A percentile compares a stretch with the other conserved stretches of the same genome.
Conservation (phyloP, 2,888 invertebrate species). For the Drosophila rubida region DNA sequence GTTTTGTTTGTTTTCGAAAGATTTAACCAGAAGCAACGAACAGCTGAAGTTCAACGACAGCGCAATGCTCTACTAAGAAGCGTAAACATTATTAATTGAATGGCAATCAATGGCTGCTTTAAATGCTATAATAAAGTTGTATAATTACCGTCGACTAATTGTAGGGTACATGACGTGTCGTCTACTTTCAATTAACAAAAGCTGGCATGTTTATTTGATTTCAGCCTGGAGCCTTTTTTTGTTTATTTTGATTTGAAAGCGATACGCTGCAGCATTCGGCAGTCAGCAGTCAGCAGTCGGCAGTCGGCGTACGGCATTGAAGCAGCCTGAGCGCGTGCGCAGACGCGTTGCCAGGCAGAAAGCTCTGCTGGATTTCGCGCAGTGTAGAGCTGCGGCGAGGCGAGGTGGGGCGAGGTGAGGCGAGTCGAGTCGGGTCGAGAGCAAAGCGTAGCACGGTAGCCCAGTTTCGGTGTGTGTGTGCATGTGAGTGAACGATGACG, state of each 20-base stretch:
- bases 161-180: background rate
- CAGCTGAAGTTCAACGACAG: background rate
- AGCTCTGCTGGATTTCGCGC: constrained; percentile 50
- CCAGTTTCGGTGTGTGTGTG: constrained; percentile 46
- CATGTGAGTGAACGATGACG: constrained; percentile 71
- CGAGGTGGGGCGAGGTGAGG: background rate
- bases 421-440: background rate
- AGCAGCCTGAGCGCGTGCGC: constrained; percentile 44
- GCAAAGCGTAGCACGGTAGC: constrained; percentile 83
- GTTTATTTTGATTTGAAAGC: constrained; percentile 47
- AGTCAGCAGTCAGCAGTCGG: constrained; percentile 11
- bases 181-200: background rate
- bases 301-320: constrained; percentile 14
- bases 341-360: constrained; percentile 19
- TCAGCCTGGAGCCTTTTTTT: constrained; percentile 30
- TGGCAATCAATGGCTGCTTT: background rate
- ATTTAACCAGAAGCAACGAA: constrained; percentile 40
- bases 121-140: too few species aligned
- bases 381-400: constrained; percentile 46
- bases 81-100: background rate
- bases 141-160: too few species aligned
- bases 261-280: constrained; percentile 23
- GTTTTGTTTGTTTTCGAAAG: constrained; percentile 59
- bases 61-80: constrained; percentile 15
- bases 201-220: constrained; percentile 9